Base-by-base conservation (phyloP, 2,113 vertebrate genomes). In the Scolopax mira region DNA sequence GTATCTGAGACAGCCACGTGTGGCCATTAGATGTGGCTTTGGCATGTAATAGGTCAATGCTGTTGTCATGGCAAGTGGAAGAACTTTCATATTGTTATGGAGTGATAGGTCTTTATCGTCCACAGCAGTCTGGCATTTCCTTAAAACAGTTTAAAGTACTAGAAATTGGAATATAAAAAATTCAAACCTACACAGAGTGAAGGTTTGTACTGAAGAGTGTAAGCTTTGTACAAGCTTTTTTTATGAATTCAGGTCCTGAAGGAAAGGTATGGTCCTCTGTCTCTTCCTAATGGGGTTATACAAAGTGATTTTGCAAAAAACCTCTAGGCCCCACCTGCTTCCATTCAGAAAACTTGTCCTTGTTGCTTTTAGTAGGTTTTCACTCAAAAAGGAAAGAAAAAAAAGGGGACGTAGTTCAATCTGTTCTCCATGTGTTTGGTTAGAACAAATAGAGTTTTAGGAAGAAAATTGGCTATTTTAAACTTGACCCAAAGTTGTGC, bases 1-100 rank as follows among this genome's bases (percentile, higher is more conserved):
- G 23, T 54, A 51, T 35, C 60, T 35, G 39, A 93, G 67, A 37
- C 28, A 86, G 37, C 17, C 62, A 54, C 0, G 0, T 25, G 52
- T 57, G 24, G 48, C 3, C 5, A 8, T 35, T 75, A 25, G 42
- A 30, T 37, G 35, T 48, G 51, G 21, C 35, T 55, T 62, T 60
- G 33, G 35, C 25, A 78, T 84, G 27, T 51, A 51, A 58, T 35
- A 24, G 7, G 66, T 80, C 85, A 61, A 9, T 62, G 24, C 11
- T 70, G 51, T 2, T 52, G 41, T 18, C 0, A 0, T 69, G 72
- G 37, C 17, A 35, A 75, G 24, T 46, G 60, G 48, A 81, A 16
- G 21, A 39, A 60, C 48, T 81, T 83, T 78, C 72, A 62, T 62
- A 27, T 30, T 74, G 14, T 80, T 85, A 58, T 41, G 49, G 37